Base-by-base conservation (phyloP, 2,797 vertebrate species). In the Onychomys torridus region DNA sequence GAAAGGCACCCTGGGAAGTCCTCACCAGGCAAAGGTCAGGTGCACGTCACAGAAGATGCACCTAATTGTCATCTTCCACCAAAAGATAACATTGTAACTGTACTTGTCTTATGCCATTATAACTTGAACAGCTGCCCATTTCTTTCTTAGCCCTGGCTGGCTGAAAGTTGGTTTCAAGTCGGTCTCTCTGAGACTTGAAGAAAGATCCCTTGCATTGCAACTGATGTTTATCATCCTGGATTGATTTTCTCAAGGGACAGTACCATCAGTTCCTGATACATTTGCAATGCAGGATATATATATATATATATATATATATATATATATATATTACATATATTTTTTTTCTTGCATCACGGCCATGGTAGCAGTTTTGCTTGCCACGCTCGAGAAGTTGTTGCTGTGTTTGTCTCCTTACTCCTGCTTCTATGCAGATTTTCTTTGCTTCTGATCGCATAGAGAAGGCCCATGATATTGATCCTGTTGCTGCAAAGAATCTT, bases 381-480 rank as follows among this genome's bases (percentile, higher is more conserved):
- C 16, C 40, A 19, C 23, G 69, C 13, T 46, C 43, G 2, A 57
- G 65, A n/a, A 37, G 73, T 46, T 91, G 78, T 71, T 96, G 43
- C 17, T 16, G 4, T 63, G 55, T 94, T 25, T 92, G 4, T 7
- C 52, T 43, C 21, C 46, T 90, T 19, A 9, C 57, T 95, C 57
- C 69, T 25, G 37, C 49, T 25, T 5, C 67, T 77, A 3, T 81
- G 63, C 79, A 97, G 96, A 88, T 95, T 93, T 61, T 87, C 79
- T 76, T 96, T 93, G n/a, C 84, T 91, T 27, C 71, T 79, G 4
- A 67, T 83, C 90, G 61, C 89, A 90, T 49, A 94, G 69, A 90
- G 84, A 19, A 9, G 17, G 90, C n/a, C 57, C 93, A 55, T 40
- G 4, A 49, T 95, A 98, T 97, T 49, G 98, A 98, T 97, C 96